Base-by-base conservation (phyloP, 2,797 vertebrate species). In the Pseudochirops cupreus region DNA sequence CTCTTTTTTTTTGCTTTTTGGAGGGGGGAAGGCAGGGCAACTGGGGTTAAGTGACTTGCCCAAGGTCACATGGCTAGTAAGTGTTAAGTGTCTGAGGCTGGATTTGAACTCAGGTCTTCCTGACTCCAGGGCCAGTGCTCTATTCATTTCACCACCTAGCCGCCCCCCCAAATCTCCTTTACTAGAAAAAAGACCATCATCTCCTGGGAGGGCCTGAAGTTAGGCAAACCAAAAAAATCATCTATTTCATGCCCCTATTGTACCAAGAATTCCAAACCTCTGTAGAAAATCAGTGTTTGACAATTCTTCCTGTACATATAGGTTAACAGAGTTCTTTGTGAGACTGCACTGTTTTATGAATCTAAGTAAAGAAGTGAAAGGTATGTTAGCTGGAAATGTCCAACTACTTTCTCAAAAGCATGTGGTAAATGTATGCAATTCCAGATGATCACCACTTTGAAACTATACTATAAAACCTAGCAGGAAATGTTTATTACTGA, bases 401-500 rank as follows among this genome's bases (percentile, higher is more conserved):
- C 62, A 21, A 52, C 4, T 89, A 56, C 89, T 92, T 50, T 46
- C 55, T 93, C 92, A n/a, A 92, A 94, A 97, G 92, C 96, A 98
- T 95, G 94, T 96, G 96, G 93, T 74, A 93, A 97, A 98, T 95
- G 91, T 94, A 91, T 93, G 14, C 87, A 94, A 96, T 96, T 97
- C 96, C 96, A 97, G 94, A 94, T 94, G 96, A 95, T 96, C 95
- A 90, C 92, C 92, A 91, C 93, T 95, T 92, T 93, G 95, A 96
- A 97, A 96, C 58, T 52, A 90, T 52, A 93, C 93, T 97, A 97
- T 94, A 96, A 94, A 97, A 97, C 95, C 95, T 94, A n/a, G 92
- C 91, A 95, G 92, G 94, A 92, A 96, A 97, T 95, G 94, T 97
- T 97, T 96, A 97, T 93, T 96, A 97, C 96, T 94, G 95, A 96